These are phyloP conservation scores for Ditula angustiorana DNA, from an alignment of 2,888 invertebrate species.

Conservation along the genomic window DNA sequence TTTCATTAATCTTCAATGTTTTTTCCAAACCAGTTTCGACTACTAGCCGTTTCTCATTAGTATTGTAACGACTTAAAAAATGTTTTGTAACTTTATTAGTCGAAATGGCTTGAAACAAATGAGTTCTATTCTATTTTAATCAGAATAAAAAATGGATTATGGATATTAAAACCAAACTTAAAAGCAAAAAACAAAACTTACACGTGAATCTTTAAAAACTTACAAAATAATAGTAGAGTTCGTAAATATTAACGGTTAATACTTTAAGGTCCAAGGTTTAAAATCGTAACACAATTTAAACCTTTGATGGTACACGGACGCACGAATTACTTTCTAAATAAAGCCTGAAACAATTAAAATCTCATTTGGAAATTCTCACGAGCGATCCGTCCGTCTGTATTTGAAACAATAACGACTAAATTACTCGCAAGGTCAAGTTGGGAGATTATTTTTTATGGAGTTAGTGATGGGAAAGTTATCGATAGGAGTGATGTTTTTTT, in stretches of 20 bases:
- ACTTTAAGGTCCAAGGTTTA: background rate
- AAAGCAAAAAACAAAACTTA: too few relatives aligned
- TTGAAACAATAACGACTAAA: slow-evolving; percentile 30
- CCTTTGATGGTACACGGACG: background rate
- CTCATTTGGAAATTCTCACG: slow-evolving; percentile 29
- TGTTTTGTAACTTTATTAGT: too few relatives aligned
- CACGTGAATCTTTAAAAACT: background rate
- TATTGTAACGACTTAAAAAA: too few relatives aligned
- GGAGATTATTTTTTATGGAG: slow-evolving; percentile 9
- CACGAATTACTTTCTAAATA: slow-evolving; percentile 4
- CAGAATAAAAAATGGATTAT: too few relatives aligned
- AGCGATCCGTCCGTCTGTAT: background rate
- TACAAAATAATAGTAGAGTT: too few relatives aligned
- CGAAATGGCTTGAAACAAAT: too few relatives aligned
- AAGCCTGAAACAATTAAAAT: slow-evolving; percentile 15
- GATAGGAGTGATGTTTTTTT: too few relatives aligned
- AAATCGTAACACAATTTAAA: background rate
- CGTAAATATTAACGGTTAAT: too few relatives aligned
- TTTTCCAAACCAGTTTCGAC: too few relatives aligned
- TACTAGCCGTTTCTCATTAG: too few relatives aligned
- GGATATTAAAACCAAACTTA: too few relatives aligned
- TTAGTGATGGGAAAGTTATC: slow-evolving; percentile 11
- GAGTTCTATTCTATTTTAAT: too few relatives aligned
- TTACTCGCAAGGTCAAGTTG: slow-evolving; percentile 22
- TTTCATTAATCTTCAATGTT: background rate